Conservation (phyloP, 2,888 invertebrate genomes). For the Cylindroiulus punctatus region DNA sequence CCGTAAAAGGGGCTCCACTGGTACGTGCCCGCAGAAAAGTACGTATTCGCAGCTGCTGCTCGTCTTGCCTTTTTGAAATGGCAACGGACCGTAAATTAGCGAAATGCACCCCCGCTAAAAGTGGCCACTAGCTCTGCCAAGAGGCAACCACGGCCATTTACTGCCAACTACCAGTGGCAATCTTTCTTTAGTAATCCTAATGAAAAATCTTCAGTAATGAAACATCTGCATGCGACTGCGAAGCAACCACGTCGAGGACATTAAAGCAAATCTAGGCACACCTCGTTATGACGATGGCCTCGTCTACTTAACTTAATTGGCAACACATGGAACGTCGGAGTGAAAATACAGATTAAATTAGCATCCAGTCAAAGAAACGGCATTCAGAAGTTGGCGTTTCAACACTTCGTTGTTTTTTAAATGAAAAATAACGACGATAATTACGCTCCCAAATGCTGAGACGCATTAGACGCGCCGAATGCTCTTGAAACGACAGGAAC, state of each 20-base stretch:
- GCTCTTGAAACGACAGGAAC: not conserved
- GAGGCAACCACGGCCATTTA: not conserved
- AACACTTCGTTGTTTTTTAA: conserved; percentile 47
- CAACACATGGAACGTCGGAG: conserved; percentile 48
- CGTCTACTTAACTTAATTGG: conserved; percentile 45
- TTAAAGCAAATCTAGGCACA: conserved; percentile 50
- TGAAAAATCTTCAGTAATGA: not conserved
- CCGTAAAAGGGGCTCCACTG: not conserved
- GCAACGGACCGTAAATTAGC: conserved; percentile 34
- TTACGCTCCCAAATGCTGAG: conserved; percentile 14
- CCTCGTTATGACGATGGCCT: conserved; percentile 52
- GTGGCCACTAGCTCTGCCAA: not conserved
- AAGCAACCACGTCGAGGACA: conserved; percentile 44
- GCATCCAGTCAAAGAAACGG: conserved; percentile 39
- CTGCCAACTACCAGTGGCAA: not conserved
- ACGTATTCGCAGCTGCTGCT: not conserved
- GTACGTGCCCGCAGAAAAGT: conserved; percentile 6
- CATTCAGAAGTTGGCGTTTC: conserved; percentile 48
- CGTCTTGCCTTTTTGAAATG: conserved; percentile 32
- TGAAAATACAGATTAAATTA: conserved; percentile 31
- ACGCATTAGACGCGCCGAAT: conserved; percentile 18
- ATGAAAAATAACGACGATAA: conserved; percentile 51
- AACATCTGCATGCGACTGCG: conserved; percentile 40
- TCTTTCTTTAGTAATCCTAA: conserved; percentile 25
- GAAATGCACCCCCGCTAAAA: not conserved